Base-by-base conservation (phyloP, 2,888 invertebrate genomes). In the Acanthosepion lycidas region DNA sequence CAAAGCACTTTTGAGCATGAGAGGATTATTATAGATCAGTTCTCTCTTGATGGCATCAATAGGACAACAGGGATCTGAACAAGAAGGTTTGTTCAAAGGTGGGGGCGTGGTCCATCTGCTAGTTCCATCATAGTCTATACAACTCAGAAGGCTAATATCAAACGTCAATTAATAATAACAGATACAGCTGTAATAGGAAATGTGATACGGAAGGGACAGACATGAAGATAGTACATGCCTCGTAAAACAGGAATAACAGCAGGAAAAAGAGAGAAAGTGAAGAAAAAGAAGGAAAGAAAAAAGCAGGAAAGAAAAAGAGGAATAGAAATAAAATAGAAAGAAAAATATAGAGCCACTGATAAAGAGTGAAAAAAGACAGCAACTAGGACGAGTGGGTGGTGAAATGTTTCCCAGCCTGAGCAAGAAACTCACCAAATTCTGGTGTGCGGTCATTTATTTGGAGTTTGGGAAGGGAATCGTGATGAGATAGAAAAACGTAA, bases 21-120 rank as follows among this genome's bases (percentile, higher is more conserved):
- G n/a, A 78, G n/a, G n/a, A 33, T n/a, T n/a, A n/a, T 33, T n/a
- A 12, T 33, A 33, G 12, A 78, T n/a, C 78, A 33, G 78, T 78
- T 78, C 78, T 78, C n/a, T n/a, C 78, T 78, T 78, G 78, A 78
- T 78, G 78, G n/a, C 78, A n/a, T 78, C n/a, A 78, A 78, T 78
- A 33, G n/a, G 78, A n/a, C n/a, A 78, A 78, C 78, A 15, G n/a
- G 78, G n/a, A 78, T 15, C 2, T 1, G n/a, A n/a, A 42, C 42
- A 42, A 78, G 15, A 78, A 28, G n/a, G 78, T n/a, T n/a, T 28
- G 8, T n/a, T 78, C n/a, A n/a, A 12, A 15, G n/a, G n/a, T 0
- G 78, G n/a, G 78, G 78, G 33, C n/a, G 78, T 78, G 33, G n/a
- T 78, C 78, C 78, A 78, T 78, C 78, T 78, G 78, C n/a, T 15